These are phyloP conservation scores for Lepidurus packardi DNA, from an alignment of 1,140 invertebrate species.

Conservation along the genomic window DNA sequence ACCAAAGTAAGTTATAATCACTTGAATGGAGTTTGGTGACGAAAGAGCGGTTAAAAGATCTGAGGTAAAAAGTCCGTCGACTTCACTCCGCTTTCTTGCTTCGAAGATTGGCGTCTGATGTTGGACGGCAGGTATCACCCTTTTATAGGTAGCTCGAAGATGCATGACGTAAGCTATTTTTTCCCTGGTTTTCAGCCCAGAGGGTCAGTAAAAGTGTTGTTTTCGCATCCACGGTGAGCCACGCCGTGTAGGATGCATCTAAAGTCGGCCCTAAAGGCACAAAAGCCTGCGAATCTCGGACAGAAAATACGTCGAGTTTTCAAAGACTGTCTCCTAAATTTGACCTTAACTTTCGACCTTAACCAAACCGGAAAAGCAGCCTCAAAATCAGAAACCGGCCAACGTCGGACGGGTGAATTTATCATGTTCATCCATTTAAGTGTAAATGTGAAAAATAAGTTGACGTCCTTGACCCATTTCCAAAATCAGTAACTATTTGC, in stretches of 20 bases:
- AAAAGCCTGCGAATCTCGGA: no score
- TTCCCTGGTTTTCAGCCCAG: background rate
- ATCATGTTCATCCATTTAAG: background rate
- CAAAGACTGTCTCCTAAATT: no score
- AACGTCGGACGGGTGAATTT: no score
- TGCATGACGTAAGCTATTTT: background rate
- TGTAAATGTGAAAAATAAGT: background rate
- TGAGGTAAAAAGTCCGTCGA: background rate
- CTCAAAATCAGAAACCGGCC: no score
- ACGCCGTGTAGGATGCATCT: background rate
- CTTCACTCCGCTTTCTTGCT: background rate
- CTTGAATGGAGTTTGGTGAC: background rate
- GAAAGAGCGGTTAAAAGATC: no score
- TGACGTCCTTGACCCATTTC: background rate
- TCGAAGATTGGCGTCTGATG: background rate
- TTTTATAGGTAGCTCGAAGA: slow-evolving; percentile 7
- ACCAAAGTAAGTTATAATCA: background rate
- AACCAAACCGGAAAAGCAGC: no score
- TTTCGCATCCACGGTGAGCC: background rate
- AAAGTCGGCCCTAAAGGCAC: background rate
- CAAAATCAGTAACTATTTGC: background rate
- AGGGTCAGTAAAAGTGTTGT: background rate
- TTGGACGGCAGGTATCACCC: background rate
- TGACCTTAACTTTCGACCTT: no score
- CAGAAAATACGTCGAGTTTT: no score